These are phyloP conservation scores for Ochropleura plecta DNA, from an alignment of 2,888 invertebrate species.

Conservation along the genomic window DNA sequence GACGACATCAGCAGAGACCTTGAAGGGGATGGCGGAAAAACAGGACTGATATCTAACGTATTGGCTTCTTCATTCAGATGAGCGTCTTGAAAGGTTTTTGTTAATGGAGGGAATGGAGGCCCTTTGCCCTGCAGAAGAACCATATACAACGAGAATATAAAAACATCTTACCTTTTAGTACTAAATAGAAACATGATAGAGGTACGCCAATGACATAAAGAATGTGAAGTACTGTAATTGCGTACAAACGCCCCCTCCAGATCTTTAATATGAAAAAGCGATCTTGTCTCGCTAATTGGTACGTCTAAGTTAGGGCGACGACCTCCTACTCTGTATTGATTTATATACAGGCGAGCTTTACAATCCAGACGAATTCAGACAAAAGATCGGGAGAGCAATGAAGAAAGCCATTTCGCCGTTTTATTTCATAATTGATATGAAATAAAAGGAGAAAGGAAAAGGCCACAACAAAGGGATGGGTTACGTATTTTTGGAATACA, in stretches of 20 bases:
- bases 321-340: slow-evolving; percentile 44
- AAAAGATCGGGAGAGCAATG: neutral
- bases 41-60: too few relatives aligned
- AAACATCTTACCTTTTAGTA: too few relatives aligned
- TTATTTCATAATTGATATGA: neutral
- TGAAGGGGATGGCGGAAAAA: too few relatives aligned
- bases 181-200: neutral
- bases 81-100: too few relatives aligned
- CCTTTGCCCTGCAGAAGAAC: neutral
- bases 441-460: too few relatives aligned
- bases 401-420: neutral
- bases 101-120: too few relatives aligned
- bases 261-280: slow-evolving; percentile 20
- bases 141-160: neutral
- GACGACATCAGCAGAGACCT: too few relatives aligned
- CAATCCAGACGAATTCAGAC: neutral
- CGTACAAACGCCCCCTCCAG: slow-evolving; percentile 19
- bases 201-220: neutral
- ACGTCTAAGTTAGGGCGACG: slow-evolving; percentile 27
- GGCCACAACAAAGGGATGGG: neutral
- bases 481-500: neutral
- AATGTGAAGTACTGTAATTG: slow-evolving; percentile 23
- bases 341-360: slow-evolving; percentile 15
- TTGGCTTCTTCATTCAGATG: too few relatives aligned
- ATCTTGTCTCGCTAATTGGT: slow-evolving; percentile 40